phyloP scores from a whole-genome alignment of 2,797 vertebrate species.

The Gallinago solitaria region DNA sequence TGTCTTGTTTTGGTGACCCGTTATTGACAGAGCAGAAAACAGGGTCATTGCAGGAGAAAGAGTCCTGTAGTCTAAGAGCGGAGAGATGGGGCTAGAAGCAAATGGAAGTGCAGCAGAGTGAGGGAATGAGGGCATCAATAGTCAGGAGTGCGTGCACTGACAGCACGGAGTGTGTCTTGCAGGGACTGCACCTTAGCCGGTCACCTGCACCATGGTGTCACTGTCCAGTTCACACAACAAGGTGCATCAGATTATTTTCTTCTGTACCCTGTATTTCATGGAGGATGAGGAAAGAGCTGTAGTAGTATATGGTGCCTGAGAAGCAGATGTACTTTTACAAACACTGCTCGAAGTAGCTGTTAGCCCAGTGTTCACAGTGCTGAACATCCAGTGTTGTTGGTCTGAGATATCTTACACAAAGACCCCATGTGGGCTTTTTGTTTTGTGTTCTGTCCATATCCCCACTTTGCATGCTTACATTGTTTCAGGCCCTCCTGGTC shows the following conservation, averaged over 20 bases:
- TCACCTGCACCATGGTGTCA: not conserved
- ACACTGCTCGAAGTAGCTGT: not conserved
- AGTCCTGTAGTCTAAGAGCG: not conserved
- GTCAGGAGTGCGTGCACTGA: fast-evolving
- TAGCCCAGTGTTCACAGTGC: not conserved
- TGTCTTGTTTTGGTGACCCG: not conserved
- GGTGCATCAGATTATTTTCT: not conserved
- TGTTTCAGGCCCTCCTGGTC: conserved; percentile 92
- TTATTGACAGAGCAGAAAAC: not conserved
- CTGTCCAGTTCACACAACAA: not conserved
- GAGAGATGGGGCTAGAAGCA: not conserved
- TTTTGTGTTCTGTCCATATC: not conserved
- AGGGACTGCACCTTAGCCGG: not conserved
- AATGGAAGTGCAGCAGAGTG: not conserved
- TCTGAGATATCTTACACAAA: not conserved
- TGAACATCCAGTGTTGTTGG: not conserved
- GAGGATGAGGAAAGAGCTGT: not conserved
- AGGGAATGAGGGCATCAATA: not conserved
- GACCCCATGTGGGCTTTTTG: not conserved
- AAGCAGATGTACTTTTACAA: not conserved
- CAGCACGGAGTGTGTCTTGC: not conserved
- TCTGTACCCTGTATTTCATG: not conserved
- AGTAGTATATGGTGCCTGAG: not conserved
- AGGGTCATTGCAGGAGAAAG: not conserved
- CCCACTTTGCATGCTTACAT: not conserved